Evolutionary conservation across 2,797 vertebrate genomes (phyloP).

Genomic region (Spinibarbus caldwelli): DNA sequence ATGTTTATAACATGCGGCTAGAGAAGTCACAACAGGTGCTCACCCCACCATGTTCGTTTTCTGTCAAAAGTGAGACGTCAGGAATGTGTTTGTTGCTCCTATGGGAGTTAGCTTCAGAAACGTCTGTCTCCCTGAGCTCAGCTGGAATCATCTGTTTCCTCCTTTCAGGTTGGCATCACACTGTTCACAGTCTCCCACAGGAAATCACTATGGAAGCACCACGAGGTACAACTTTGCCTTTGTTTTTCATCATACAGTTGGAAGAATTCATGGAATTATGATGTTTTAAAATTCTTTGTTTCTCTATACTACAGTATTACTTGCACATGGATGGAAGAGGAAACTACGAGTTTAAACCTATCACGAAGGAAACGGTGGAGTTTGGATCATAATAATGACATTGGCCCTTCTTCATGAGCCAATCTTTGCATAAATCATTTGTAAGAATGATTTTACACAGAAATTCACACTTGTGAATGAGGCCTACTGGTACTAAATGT

Average conservation of each 20-base stretch:
- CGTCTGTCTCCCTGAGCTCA: conserved; percentile 2
- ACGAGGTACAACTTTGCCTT: conserved; percentile 79
- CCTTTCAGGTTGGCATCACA: conserved; percentile 90
- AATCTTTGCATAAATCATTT: not conserved
- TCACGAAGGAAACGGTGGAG: conserved; percentile 93
- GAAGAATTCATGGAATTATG: not conserved
- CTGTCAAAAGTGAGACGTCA: not conserved
- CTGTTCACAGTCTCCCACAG: conserved; percentile 98
- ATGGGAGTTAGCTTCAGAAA: not conserved
- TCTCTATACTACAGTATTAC: conserved; percentile 81
- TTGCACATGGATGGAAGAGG: conserved; percentile 98
- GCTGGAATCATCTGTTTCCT: conserved; percentile 39
- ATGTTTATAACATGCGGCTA: not conserved
- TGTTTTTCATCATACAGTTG: not conserved
- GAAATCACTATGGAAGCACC: conserved; percentile 98
- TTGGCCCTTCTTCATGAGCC: not conserved
- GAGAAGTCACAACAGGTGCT: not conserved
- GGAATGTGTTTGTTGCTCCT: not conserved
- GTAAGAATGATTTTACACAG: not conserved
- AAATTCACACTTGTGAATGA: not conserved
- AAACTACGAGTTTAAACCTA: conserved; percentile 94
- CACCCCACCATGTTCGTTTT: not conserved
- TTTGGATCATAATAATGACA: conserved; percentile 86
- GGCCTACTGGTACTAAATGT: not conserved
- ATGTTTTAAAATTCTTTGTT: not conserved